Conservation (phyloP, 2,797 vertebrate genomes). For the Avahi laniger region DNA sequence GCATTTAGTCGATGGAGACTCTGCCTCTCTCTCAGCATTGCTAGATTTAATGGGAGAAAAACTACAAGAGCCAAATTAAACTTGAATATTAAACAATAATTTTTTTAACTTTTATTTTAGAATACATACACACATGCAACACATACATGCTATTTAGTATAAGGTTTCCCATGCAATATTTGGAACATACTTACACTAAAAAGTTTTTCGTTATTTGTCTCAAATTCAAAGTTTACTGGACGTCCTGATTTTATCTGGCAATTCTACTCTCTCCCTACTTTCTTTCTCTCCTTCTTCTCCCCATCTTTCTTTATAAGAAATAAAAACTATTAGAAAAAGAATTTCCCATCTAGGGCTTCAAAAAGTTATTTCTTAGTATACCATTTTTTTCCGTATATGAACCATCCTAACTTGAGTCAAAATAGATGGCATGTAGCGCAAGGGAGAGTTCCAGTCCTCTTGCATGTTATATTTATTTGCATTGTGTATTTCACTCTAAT, state of each 20-base stretch:
- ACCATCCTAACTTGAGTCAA: background rate
- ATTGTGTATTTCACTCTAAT: conserved; percentile 38
- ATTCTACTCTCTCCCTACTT: background rate
- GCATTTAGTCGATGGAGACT: background rate
- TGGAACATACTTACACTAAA: background rate
- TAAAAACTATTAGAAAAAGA: background rate
- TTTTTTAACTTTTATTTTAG: background rate
- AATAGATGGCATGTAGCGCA: background rate
- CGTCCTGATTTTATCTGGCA: background rate
- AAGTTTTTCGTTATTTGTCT: background rate
- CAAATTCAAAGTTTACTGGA: background rate
- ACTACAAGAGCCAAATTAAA: background rate
- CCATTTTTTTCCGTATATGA: background rate
- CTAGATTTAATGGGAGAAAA: background rate
- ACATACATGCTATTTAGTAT: background rate
- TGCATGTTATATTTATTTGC: conserved; percentile 41
- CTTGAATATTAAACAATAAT: background rate
- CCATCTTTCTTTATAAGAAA: background rate
- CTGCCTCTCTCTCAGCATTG: background rate
- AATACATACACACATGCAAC: background rate
- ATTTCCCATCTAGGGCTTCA: background rate
- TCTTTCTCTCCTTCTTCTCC: background rate
- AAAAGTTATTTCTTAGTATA: background rate
- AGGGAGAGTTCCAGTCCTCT: background rate
- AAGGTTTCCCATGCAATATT: background rate